These are phyloP conservation scores for Semotilus atromaculatus DNA, from an alignment of 2,797 vertebrate genomes.

Conservation along the genomic window DNA sequence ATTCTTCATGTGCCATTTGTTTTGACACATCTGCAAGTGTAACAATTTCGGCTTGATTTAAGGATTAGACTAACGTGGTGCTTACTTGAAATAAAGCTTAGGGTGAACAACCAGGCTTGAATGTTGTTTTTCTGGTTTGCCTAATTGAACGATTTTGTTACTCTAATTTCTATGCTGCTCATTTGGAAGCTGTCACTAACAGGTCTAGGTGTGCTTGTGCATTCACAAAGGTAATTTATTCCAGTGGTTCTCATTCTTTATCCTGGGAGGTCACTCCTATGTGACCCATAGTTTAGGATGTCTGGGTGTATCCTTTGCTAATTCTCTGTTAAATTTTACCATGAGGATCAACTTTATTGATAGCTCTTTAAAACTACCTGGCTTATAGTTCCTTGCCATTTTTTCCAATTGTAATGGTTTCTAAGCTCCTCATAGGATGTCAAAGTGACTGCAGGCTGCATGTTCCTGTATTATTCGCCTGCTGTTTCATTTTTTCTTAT, in stretches of 20 bases:
- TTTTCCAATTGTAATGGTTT: not conserved
- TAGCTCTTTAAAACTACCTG: too few species aligned
- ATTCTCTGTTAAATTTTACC: not conserved
- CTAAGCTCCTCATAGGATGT: not conserved
- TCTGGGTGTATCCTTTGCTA: not conserved
- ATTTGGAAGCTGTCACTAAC: not conserved
- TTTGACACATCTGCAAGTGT: not conserved
- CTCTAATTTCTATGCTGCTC: not conserved
- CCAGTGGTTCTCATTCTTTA: not conserved
- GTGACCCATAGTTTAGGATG: conserved; percentile 9
- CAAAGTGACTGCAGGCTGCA: not conserved
- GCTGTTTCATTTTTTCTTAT: not conserved
- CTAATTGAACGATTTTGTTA: not conserved
- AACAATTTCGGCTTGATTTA: not conserved
- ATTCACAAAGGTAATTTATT: not conserved
- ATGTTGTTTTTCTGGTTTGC: conserved; percentile 6
- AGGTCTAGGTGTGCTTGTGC: not conserved
- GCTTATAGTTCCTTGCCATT: too few species aligned
- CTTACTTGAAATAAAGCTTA: conserved; percentile 4
- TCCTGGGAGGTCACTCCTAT: not conserved
- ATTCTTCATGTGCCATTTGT: not conserved
- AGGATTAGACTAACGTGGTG: not conserved
- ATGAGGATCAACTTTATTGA: not conserved
- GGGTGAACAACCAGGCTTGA: not conserved
- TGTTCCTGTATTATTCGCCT: not conserved